Evolutionary conservation across 2,113 vertebrate genomes (phyloP), one percentile per base, ranked within the genome.

Genomic region (Myotis davidii): DNA sequence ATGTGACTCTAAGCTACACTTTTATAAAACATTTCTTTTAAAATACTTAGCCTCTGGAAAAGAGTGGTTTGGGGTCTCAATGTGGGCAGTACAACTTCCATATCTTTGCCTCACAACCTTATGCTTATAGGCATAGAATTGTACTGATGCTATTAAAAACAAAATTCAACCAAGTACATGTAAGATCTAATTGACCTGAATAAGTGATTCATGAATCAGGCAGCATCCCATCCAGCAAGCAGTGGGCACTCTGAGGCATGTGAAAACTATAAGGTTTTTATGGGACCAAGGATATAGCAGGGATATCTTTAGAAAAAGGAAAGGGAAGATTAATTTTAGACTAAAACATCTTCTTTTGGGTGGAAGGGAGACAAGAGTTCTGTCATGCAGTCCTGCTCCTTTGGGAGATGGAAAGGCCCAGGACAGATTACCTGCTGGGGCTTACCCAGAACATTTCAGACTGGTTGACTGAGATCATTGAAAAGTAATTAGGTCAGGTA

Each of bases 11-110:
- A 54, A 77, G 8, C 45, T 67, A n/a, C 64, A 69, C 79, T 67
- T 69, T 45, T 82, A 54, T 50, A 82, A 69, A 90, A 0, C 1
- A 42, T 59, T 34, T 23, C 11, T 77, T 64, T 67, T 56, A 34
- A 65, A 76, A 95, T 64, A 85, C 18, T 42, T 74, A 0, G 39
- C 12, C 16, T 81, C 37, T 61, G 27, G 4, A 76, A 2, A 61
- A 93, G 84, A 84, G 13, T 23, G 2, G 0, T 18, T 79, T 61
- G 1, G n/a, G 9, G 2, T 70, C 1, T 85, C 29, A 79, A 3
- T 45, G 12, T 5, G n/a, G 9, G 7, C 2, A 67, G 9, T 50
- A 61, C 0, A 9, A 0, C 1, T 65, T 64, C 13, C 7, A 32
- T 13, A 23, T 37, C 5, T 70, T 12, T 78, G 2, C 9, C 1